Evolutionary conservation across 2,888 invertebrate species (phyloP).

Genomic region (Eustalomyia histrio): DNA sequence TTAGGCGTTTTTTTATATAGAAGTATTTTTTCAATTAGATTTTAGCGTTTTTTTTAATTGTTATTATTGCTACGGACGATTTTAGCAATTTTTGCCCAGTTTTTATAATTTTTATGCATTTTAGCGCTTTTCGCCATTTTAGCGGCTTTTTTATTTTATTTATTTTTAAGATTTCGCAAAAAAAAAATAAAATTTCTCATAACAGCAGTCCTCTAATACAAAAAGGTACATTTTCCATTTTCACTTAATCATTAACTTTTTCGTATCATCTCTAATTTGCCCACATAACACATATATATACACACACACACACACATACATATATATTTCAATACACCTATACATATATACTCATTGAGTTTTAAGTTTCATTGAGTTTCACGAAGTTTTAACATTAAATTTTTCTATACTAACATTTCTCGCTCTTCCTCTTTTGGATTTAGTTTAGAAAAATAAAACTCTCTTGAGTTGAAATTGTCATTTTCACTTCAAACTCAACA

Average conservation of each 20-base stretch:
- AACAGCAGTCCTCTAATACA: too few relatives aligned
- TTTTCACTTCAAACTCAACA: slow-evolving; percentile 57
- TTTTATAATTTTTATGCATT: too few relatives aligned
- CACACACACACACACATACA: background rate
- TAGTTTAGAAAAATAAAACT: background rate
- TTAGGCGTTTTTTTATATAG: too few relatives aligned
- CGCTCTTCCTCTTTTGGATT: slow-evolving; percentile 7
- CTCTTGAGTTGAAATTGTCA: slow-evolving; percentile 52
- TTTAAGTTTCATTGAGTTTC: slow-evolving; percentile 48
- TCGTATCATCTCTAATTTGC: background rate
- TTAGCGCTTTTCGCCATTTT: too few relatives aligned
- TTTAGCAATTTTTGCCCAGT: too few relatives aligned
- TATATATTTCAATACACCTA: background rate
- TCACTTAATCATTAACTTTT: background rate
- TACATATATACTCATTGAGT: slow-evolving; percentile 51
- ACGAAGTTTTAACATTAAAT: slow-evolving; percentile 33
- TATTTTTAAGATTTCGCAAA: too few relatives aligned
- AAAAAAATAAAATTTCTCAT: too few relatives aligned
- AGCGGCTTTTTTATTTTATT: too few relatives aligned
- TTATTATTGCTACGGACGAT: too few relatives aligned
- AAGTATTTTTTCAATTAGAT: too few relatives aligned
- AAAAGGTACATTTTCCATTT: background rate
- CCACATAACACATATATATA: background rate
- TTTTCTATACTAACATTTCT: background rate
- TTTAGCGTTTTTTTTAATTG: too few relatives aligned